Conservation (phyloP, 2,797 vertebrate genomes). For the Schizothorax lantsangensis region DNA sequence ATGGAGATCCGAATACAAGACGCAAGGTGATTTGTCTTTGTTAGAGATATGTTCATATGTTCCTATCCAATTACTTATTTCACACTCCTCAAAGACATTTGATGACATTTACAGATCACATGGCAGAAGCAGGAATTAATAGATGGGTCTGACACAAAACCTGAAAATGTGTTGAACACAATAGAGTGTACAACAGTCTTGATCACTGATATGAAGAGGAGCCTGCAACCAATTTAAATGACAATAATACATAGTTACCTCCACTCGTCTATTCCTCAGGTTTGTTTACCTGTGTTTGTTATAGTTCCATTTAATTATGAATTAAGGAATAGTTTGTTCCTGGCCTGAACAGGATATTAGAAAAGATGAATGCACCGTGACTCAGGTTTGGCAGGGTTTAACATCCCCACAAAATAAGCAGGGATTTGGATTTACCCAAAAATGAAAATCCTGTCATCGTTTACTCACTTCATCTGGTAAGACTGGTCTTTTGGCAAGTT, state of each 20-base stretch:
- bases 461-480: neutral
- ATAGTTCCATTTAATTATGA: neutral
- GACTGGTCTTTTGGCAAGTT: neutral
- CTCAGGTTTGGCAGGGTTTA: neutral
- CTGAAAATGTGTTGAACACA: neutral
- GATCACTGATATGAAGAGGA: neutral
- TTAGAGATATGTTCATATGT: slow-evolving; percentile 36
- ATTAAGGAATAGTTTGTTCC: neutral
- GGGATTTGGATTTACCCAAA: neutral
- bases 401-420: neutral
- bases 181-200: neutral
- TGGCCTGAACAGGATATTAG: neutral
- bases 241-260: neutral
- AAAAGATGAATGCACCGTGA: neutral
- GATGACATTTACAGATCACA: slow-evolving; percentile 42
- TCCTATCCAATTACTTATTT: slow-evolving; percentile 56
- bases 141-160: neutral
- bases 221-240: neutral
- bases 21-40: slow-evolving; percentile 42
- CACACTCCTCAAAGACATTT: slow-evolving; percentile 37
- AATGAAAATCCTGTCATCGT: neutral
- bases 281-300: neutral
- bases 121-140: neutral
- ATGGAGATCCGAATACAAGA: slow-evolving; percentile 11
- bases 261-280: neutral